Evolutionary conservation across 1,140 invertebrate genomes (phyloP), one percentile per base, ranked within the genome.

Genomic region (Listronotus oregonensis): DNA sequence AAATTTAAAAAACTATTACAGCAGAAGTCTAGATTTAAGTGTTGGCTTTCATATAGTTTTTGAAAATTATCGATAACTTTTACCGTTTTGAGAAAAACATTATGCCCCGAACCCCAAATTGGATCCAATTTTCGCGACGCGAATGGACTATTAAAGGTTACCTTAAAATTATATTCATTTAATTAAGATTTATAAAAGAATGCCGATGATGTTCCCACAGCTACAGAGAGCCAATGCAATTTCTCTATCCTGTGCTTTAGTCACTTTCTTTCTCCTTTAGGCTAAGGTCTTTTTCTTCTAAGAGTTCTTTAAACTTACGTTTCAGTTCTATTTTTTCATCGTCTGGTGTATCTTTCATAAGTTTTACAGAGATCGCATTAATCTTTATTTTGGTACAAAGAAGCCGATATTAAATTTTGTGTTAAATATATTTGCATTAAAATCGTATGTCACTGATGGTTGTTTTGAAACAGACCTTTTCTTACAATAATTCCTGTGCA

Each of bases 171-270:
- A 51, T 37, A 56, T 10, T 77, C 70, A 66, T 73, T 71, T 10
- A 83, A 60, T 64, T 77, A 80, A 11, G 68, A 74, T 73, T 75
- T 75, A 37, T 75, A 74, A 61, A 65, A 75, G 69, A 72, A 71
- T 52, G 71, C 63, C 31, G 63, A 65, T 12, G 49, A 27, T 46
- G 76, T 62, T 32, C 71, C 73, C 15, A 70, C 8, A 43, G 72
- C 72, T 8, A 51, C 60, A 15, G 71, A 34, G 70, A 59, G 44
- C 67, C 31, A 76, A 43, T 12, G 14, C 42, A 21, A 58, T 21
- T 58, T 58, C 37, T 18, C 42, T 12, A 21, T 39, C 18, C 18
- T 27, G 0, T 44, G 55, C 21, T n/a, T 58, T 39, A 2, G 1
- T 44, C 27, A 7, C n/a, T 14, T 44, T 43, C 39, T 44, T 37